Evolutionary conservation across 2,888 invertebrate genomes (phyloP), one percentile per base, ranked within the genome.

Genomic region (Tyria jacobaeae): DNA sequence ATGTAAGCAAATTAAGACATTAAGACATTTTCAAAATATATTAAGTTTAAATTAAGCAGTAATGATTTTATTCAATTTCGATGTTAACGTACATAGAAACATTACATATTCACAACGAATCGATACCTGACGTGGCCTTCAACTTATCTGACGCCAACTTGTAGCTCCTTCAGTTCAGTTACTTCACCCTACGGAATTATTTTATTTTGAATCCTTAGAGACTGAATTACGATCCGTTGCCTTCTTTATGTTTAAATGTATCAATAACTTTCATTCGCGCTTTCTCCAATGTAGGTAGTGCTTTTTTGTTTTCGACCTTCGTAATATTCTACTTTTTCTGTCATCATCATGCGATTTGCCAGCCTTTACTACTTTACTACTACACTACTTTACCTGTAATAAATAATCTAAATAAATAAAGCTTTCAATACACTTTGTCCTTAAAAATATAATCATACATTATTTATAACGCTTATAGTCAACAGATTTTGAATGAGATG

Each of bases 91-190:
- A 49, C n/a, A n/a, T 27, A 14, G n/a, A 41, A 6, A 15, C 3
- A 47, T 17, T 35, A 7, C 12, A 31, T 17, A 25, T n/a, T 35
- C 10, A 31, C 27, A 34, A 4, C 12, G 25, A 21, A 58, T 58
- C 41, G 51, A 44, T 58, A 39, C 0, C 44, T 25, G 14, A 35
- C n/a, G 34, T 34, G 44, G 34, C 51, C 51, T 58, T 51, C 35
- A 51, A 35, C 21, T 31, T 17, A 44, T 15, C 21, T n/a, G 2
- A 52, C 35, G 9, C 27, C 39, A 39, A 50, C 39, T 25, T 35
- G 10, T 1, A 0, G n/a, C n/a, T 57, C 24, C 48, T 39, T 41
- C 25, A 35, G 34, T 51, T 35, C 24, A 51, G 12, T n/a, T n/a
- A n/a, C n/a, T n/a, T 52, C 34, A 51, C 51, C 35, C 56, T n/a